Evolutionary conservation across 2,113 vertebrate genomes (phyloP).

Genomic region (Nothocercus julius): DNA sequence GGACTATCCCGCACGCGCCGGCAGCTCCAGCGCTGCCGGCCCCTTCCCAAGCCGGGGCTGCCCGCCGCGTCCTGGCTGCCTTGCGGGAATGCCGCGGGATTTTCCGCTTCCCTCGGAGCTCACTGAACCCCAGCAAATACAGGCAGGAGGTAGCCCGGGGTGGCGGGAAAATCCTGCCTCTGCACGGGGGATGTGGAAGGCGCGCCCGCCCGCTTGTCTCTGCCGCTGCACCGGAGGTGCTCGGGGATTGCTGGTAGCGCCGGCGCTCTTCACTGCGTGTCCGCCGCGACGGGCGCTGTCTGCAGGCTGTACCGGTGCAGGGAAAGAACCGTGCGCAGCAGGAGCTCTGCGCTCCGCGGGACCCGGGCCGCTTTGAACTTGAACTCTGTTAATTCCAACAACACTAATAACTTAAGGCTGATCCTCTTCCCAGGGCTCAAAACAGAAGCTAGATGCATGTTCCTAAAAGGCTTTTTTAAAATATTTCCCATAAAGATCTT

Average conservation of each 20-base stretch:
- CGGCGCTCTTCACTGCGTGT: not conserved
- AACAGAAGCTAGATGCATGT: not conserved
- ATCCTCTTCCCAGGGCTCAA: not conserved
- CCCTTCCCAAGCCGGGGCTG: not conserved
- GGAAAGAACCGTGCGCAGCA: not conserved
- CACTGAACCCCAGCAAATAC: not conserved
- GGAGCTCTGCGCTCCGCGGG: not conserved
- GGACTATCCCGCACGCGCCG: too few species aligned
- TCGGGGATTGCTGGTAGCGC: accelerated
- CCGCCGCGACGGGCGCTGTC: not conserved
- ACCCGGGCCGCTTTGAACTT: not conserved
- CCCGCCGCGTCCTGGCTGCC: too few species aligned
- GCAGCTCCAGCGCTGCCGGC: not conserved
- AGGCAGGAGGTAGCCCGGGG: not conserved
- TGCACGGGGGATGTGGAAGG: accelerated
- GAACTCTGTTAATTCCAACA: not conserved
- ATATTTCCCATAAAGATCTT: not conserved
- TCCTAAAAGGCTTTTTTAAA: not conserved
- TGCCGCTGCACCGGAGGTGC: not conserved
- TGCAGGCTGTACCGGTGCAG: not conserved
- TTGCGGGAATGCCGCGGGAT: not conserved
- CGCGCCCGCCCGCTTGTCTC: not conserved
- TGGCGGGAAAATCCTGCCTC: not conserved
- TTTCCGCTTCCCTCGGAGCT: not conserved
- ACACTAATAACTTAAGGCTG: not conserved